Conservation (phyloP, 2,888 invertebrate species). For the Euzetes globulus region DNA sequence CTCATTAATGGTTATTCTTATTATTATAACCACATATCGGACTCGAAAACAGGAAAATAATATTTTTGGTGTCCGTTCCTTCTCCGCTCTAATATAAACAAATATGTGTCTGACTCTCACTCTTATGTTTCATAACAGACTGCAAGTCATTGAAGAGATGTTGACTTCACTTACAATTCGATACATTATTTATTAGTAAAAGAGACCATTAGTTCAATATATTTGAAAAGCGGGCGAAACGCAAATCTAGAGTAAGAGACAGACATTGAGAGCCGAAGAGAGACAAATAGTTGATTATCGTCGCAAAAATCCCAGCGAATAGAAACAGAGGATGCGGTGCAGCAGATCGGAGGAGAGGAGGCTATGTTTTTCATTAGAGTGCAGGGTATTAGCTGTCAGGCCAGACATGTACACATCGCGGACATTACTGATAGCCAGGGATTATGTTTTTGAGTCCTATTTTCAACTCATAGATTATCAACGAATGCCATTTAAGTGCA, state of each 20-base stretch:
- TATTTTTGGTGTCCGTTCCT: neutral
- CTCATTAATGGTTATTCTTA: neutral
- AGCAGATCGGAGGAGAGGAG: neutral
- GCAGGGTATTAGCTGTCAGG: neutral
- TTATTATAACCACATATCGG: neutral
- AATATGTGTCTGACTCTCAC: neutral
- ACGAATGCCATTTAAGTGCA: neutral
- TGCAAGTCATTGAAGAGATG: neutral
- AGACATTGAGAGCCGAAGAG: neutral
- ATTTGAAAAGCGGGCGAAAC: neutral
- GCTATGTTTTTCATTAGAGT: neutral
- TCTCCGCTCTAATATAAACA: too few species aligned
- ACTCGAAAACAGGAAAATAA: neutral
- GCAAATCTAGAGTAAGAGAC: neutral
- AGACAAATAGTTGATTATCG: neutral
- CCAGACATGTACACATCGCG: conserved; percentile 17
- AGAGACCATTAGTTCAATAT: neutral
- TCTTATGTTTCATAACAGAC: neutral
- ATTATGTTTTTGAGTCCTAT: neutral
- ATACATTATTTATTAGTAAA: conserved; percentile 22
- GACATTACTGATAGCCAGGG: neutral
- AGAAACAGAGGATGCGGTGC: neutral
- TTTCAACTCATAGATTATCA: neutral
- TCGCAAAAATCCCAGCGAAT: neutral
- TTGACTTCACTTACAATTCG: neutral